Conservation (phyloP, 2,888 invertebrate genomes). For the Drosophila birchii region DNA sequence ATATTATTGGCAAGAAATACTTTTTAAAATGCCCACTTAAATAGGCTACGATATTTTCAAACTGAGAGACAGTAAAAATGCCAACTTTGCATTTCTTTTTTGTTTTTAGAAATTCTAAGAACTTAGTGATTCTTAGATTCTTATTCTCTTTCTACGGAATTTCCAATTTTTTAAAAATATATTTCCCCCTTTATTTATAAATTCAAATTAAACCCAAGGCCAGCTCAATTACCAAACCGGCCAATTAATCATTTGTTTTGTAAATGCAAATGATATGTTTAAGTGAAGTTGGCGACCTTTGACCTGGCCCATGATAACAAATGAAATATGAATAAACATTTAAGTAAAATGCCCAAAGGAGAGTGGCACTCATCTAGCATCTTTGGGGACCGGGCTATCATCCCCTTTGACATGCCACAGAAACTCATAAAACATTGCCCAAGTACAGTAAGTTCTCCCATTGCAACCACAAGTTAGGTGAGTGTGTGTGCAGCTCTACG, state of each 20-base stretch:
- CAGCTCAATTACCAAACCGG: conserved; percentile 18
- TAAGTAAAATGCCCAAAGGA: conserved; percentile 15
- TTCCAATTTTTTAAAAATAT: neutral
- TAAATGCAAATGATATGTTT: conserved; percentile 30
- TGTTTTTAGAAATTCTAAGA: neutral
- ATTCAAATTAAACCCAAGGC: neutral
- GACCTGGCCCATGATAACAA: conserved; percentile 38
- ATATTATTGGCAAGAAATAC: neutral
- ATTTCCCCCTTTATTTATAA: neutral
- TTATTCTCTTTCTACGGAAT: neutral
- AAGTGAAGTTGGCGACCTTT: conserved; percentile 10
- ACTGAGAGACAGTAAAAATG: too few species aligned
- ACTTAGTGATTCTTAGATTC: neutral
- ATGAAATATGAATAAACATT: conserved; percentile 51
- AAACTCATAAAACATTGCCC: conserved; percentile 26
- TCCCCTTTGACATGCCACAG: conserved; percentile 22
- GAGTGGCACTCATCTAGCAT: neutral
- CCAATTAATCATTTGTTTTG: conserved; percentile 49
- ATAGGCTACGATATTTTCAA: too few species aligned
- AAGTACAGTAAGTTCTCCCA: conserved; percentile 18
- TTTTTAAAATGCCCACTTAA: too few species aligned
- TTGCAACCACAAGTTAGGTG: conserved; percentile 15
- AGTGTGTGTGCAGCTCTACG: neutral
- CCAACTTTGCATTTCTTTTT: too few species aligned
- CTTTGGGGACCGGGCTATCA: neutral